phyloP scores from a whole-genome alignment of 2,113 vertebrate genomes.

The Bostrychus sinensis region DNA sequence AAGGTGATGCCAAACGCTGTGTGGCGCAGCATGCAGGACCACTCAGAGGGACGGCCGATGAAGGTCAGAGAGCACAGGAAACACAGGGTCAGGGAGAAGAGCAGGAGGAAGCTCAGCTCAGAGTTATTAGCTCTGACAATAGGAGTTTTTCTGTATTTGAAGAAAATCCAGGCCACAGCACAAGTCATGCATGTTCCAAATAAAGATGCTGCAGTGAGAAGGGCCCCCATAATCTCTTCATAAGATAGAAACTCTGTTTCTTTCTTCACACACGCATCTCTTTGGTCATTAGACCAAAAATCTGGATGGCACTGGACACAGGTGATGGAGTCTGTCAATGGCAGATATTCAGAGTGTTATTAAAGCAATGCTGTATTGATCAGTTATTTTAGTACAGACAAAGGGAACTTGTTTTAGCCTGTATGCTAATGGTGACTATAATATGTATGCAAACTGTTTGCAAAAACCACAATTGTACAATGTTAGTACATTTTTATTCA shows the following conservation, averaged over 20 bases:
- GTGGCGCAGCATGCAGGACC: slow-evolving; percentile 76
- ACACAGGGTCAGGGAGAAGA: slow-evolving; percentile 71
- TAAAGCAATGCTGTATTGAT: too few species aligned
- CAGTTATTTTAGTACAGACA: too few species aligned
- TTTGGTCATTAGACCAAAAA: slow-evolving; percentile 72
- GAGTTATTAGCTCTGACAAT: slow-evolving; percentile 71
- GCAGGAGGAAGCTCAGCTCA: slow-evolving; percentile 74
- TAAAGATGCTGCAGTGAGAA: slow-evolving; percentile 62
- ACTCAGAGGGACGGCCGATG: slow-evolving; percentile 68
- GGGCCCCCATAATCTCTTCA: slow-evolving; percentile 69
- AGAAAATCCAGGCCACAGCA: slow-evolving; percentile 63
- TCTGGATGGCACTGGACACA: slow-evolving; percentile 67
- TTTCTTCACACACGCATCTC: slow-evolving; percentile 65
- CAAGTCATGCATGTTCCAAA: slow-evolving; percentile 62
- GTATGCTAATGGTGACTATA: neutral
- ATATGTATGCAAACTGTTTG: neutral
- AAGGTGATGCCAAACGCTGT: slow-evolving; percentile 73
- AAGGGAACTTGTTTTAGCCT: too few species aligned
- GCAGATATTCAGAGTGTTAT: too few species aligned
- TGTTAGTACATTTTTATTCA: too few species aligned
- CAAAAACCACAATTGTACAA: too few species aligned
- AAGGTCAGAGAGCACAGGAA: slow-evolving; percentile 76
- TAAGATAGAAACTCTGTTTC: slow-evolving; percentile 69
- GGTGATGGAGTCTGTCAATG: slow-evolving; percentile 65
- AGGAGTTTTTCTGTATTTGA: slow-evolving; percentile 68